Percentiles rank a stretch among this genome's conserved stretches.
phyloP scores from a whole-genome alignment of 1,140 invertebrate species.

The Hycleus cichorii region DNA sequence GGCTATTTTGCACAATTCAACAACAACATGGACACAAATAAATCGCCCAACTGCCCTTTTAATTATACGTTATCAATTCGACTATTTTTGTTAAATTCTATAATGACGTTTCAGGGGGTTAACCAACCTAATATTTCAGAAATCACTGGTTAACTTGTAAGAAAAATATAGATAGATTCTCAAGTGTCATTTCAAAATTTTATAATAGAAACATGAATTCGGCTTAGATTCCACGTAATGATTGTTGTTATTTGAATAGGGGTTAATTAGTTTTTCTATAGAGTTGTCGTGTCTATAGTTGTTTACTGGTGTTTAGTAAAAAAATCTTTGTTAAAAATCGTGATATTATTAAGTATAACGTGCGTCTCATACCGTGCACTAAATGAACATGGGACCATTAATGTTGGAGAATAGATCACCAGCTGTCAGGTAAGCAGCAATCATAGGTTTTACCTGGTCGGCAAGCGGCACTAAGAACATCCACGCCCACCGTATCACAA shows the following conservation, averaged over 20 bases:
- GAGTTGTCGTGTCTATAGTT: not conserved
- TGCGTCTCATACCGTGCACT: conserved; percentile 23
- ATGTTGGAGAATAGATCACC: conserved; percentile 34
- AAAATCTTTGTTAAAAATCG: conserved; percentile 6
- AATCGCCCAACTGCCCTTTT: too few species aligned
- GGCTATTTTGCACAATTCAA: too few species aligned
- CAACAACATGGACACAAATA: too few species aligned
- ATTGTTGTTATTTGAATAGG: not conserved
- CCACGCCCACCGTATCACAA: conserved; percentile 31
- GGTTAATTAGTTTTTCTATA: not conserved
- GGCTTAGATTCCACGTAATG: not conserved
- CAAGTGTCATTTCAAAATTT: too few species aligned
- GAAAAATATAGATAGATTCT: too few species aligned
- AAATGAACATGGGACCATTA: conserved; percentile 32
- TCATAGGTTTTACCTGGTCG: conserved; percentile 28
- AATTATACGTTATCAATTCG: too few species aligned
- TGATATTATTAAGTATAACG: conserved; percentile 8
- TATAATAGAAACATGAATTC: too few species aligned
- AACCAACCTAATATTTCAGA: too few species aligned
- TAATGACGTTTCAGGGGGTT: too few species aligned
- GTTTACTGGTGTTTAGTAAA: conserved; percentile 5
- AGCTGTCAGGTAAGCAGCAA: conserved; percentile 33
- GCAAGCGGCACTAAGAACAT: conserved; percentile 31
- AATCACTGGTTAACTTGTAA: too few species aligned
- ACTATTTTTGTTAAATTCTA: conserved; percentile 1